These are phyloP conservation scores for Eospalax fontanierii DNA, from an alignment of 2,797 vertebrate species.

Conservation along the genomic window DNA sequence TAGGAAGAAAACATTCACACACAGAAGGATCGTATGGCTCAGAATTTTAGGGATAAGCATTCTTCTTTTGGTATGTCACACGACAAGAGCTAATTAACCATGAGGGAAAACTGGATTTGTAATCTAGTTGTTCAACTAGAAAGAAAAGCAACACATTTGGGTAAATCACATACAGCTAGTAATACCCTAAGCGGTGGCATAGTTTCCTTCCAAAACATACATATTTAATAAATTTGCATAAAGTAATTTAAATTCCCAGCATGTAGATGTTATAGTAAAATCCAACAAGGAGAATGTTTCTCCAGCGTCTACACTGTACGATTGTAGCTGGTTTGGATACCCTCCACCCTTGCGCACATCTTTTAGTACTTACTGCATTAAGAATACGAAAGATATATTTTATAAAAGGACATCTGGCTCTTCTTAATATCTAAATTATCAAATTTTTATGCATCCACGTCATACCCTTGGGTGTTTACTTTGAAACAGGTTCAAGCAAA, in stretches of 20 bases:
- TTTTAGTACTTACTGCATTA: not conserved
- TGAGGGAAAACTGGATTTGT: not conserved
- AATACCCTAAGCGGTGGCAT: not conserved
- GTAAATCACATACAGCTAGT: slow-evolving; percentile 7
- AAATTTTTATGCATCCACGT: slow-evolving; percentile 62
- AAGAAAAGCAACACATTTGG: slow-evolving; percentile 29
- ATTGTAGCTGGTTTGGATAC: not conserved
- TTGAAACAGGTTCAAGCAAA: slow-evolving; percentile 79
- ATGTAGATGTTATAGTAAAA: slow-evolving; percentile 3
- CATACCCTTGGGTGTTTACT: slow-evolving; percentile 64
- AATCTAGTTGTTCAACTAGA: not conserved
- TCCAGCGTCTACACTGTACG: not conserved
- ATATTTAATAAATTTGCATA: not conserved
- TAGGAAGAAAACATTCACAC: not conserved
- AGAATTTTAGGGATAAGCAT: not conserved
- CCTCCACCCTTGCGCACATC: not conserved
- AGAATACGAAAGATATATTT: slow-evolving; percentile 70
- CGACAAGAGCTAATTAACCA: not conserved
- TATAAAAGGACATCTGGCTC: slow-evolving; percentile 74
- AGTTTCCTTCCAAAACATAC: slow-evolving; percentile 5
- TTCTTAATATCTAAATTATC: slow-evolving; percentile 76
- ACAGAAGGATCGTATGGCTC: not conserved
- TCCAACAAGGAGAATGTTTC: not conserved
- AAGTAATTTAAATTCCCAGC: slow-evolving; percentile 44
- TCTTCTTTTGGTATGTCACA: not conserved